phyloP scores from a whole-genome alignment of 2,888 invertebrate species.

The Crocallis elinguaria region DNA sequence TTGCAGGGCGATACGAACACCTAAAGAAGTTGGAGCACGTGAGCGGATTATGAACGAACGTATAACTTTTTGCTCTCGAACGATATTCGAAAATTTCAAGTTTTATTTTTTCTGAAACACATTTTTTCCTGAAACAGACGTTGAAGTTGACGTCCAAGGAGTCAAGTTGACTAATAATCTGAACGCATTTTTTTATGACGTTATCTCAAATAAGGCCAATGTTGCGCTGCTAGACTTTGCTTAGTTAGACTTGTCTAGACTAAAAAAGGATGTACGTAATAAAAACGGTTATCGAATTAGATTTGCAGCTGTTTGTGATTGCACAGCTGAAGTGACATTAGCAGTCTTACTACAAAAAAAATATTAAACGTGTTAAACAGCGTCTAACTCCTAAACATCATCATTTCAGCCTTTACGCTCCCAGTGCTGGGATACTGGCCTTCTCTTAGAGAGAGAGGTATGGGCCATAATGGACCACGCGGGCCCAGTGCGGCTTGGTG shows the following conservation, averaged over 20 bases:
- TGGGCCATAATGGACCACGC: too few species aligned
- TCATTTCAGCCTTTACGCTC: too few species aligned
- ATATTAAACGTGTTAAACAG: too few species aligned
- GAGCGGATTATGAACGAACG: conserved; percentile 55
- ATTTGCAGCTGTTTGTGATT: background rate
- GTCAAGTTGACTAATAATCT: conserved; percentile 4
- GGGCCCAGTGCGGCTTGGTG: too few species aligned
- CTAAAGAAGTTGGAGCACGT: conserved; percentile 73
- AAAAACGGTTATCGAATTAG: background rate
- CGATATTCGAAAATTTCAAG: conserved; percentile 22
- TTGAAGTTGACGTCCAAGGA: background rate
- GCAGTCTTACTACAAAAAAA: too few species aligned
- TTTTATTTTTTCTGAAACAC: background rate
- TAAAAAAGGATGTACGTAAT: background rate
- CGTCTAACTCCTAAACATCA: too few species aligned
- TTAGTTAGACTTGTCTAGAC: background rate
- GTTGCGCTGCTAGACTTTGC: too few species aligned
- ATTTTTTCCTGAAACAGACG: background rate
- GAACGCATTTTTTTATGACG: background rate
- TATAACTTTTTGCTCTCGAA: conserved; percentile 42
- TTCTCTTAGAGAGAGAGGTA: too few species aligned
- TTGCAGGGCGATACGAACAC: conserved; percentile 64
- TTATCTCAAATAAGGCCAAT: background rate
- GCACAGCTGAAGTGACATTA: background rate
- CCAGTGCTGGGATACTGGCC: too few species aligned